phyloP scores from a whole-genome alignment of 2,888 invertebrate species.

The Lasioglossum zephyrum region DNA sequence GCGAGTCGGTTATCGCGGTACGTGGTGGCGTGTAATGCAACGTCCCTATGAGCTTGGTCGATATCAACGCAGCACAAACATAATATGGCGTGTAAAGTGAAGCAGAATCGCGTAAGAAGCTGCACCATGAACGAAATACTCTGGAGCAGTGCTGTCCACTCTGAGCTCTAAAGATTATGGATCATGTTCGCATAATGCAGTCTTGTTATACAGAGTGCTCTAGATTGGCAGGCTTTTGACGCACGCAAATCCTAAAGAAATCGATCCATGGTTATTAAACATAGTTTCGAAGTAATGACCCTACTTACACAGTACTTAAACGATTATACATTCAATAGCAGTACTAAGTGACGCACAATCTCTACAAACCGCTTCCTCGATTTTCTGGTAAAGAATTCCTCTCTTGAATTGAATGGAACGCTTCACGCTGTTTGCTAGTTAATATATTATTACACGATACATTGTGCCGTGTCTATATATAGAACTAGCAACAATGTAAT shows the following conservation, averaged over 20 bases:
- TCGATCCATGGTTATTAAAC: not conserved
- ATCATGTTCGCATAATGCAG: not conserved
- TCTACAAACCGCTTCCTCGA: not conserved
- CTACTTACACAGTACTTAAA: not conserved
- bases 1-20: not conserved
- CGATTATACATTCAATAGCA: not conserved
- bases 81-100: conserved; percentile 26
- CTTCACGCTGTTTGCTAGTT: not conserved
- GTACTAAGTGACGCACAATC: not conserved
- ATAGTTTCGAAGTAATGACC: not conserved
- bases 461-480: not conserved
- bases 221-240: not conserved
- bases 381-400: not conserved
- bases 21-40: not conserved
- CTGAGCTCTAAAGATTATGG: conserved; percentile 10
- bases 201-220: not conserved
- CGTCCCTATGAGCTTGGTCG: not conserved
- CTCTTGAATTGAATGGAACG: not conserved
- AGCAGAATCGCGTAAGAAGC: conserved; percentile 12
- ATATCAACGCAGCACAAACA: conserved; percentile 21
- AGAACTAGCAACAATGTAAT: conserved; percentile 1
- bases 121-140: not conserved
- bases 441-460: not conserved
- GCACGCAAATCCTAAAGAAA: not conserved
- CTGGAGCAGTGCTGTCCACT: not conserved